Evolutionary conservation across 2,797 vertebrate species (phyloP), one percentile per base, ranked within the genome.

Genomic region (Poeciliopsis presidionis): DNA sequence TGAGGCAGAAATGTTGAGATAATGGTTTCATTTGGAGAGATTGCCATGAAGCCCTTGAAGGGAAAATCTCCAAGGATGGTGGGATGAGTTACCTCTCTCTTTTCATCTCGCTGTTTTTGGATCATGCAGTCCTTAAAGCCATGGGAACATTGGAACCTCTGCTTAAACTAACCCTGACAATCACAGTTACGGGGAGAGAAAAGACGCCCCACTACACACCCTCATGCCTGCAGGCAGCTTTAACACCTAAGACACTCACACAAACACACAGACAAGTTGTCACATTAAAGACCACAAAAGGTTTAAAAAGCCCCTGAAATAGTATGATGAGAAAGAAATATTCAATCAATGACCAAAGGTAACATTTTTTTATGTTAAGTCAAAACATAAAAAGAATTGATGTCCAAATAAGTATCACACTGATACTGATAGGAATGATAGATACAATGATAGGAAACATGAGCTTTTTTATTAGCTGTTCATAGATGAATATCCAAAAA

Each of bases 1-100:
- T 39, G 76, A 59, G 92, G 90, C 86, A 86, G 73, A 89, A 90
- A 87, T 88, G 85, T 91, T 85, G 77, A 87, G 90, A 90, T 93
- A 94, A 94, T 91, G 85, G 87, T 91, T 93, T 93, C 86, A 92
- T 92, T 94, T 92, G 87, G 89, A 88, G 82, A 84, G 81, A 86
- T 90, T 39, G 83, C 86, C 86, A 92, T 87, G 83, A 84, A 83
- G 75, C 76, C 71, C 87, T 92, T 79, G 81, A 89, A 93, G 90
- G 83, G 81, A 84, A 84, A 88, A 85, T 87, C 86, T 89, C 89
- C 57, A 78, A 53, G 74, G 85, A 89, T 86, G 83, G 81, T 74
- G 73, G 85, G 85, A 88, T 88, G 86, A 90, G 85, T 83, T 87
- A 88, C 84, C 83, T 84, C 86, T 77, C 78, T 77, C 74, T 81